Percentiles rank a stretch among this genome's conserved stretches.
Conservation (phyloP, 2,797 vertebrate genomes). For the Nannoperca obscura region DNA sequence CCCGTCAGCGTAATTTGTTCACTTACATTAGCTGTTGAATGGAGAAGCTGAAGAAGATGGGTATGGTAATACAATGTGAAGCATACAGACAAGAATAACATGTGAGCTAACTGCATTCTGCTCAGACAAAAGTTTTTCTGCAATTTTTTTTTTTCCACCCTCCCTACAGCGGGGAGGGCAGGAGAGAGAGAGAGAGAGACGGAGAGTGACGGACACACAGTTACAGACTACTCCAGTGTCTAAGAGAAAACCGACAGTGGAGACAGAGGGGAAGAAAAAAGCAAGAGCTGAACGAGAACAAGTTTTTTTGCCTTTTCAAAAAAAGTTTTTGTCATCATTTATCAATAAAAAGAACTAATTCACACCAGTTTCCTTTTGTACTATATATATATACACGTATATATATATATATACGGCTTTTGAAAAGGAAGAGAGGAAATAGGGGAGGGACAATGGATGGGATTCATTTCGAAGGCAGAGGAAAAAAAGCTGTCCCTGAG, state of each 20-base stretch:
- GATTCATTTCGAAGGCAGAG: slow-evolving; percentile 67
- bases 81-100: slow-evolving; percentile 89
- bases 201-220: slow-evolving; percentile 79
- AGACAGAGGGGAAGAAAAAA: slow-evolving; percentile 80
- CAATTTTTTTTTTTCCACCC: slow-evolving; percentile 82
- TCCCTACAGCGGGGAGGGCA: slow-evolving; percentile 75
- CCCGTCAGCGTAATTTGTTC: slow-evolving; percentile 86
- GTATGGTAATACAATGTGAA: slow-evolving; percentile 89
- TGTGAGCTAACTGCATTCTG: slow-evolving; percentile 92
- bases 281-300: slow-evolving; percentile 82
- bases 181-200: slow-evolving; percentile 46
- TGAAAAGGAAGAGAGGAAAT: slow-evolving; percentile 82
- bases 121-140: slow-evolving; percentile 87
- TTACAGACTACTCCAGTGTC: slow-evolving; percentile 86
- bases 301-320: slow-evolving; percentile 83
- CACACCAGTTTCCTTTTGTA: slow-evolving; percentile 93
- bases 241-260: slow-evolving; percentile 82
- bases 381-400: slow-evolving; percentile 89
- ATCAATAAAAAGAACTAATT: slow-evolving; percentile 89
- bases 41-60: slow-evolving; percentile 93
- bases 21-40: slow-evolving; percentile 94
- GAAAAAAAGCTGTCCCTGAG: slow-evolving; percentile 54
- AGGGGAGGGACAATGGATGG: slow-evolving; percentile 75
- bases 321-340: slow-evolving; percentile 79
- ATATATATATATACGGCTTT: slow-evolving; percentile 86